Evolutionary conservation across 2,113 vertebrate genomes (phyloP), one percentile per base, ranked within the genome.

Genomic region (Dendrocopos noguchii): DNA sequence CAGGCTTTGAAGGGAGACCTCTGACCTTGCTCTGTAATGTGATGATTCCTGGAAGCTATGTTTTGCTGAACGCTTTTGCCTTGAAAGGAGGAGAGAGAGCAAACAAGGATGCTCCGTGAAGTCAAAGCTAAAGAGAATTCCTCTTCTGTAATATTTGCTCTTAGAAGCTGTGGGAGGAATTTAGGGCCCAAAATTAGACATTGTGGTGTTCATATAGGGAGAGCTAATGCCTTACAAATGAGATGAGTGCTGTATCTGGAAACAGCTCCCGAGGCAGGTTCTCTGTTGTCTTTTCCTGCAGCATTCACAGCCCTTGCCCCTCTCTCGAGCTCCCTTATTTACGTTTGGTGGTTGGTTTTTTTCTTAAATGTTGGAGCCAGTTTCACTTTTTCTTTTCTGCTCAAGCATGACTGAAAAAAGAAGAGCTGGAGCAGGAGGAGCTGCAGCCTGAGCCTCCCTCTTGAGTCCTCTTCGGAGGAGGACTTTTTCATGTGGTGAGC

Each of bases 11-110:
- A 88, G 66, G 3, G 34, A 44, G 47, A 63, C 86, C 93, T 86
- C 86, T 83, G 90, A 79, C 93, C 88, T 79, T 0, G 3, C 52
- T 91, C 46, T 44, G 1, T 90, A 91, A 74, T 29, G 52, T 9
- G 3, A 24, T 7, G 28, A 34, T 84, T 85, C 72, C 68, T 83
- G 61, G 68, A 87, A 79, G 61, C 63, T 25, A 4, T 52, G 66
- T 85, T 94, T 42, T 83, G 60, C 76, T 75, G 93, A 82, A 80
- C 59, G 65, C 46, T 92, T 93, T 83, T 79, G 20, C 79, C 91
- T 87, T 83, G 87, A 56, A 67, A 75, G 70, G 83, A 73, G 75
- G 31, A 50, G 22, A 67, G 84, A 64, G 78, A 74, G 47, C 87
- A 91, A 93, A 88, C 57, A 93, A 78, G 46, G 72, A 76, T 84